A percentile compares a stretch with the other conserved stretches of the same genome.
Evolutionary conservation across 2,888 invertebrate species (phyloP).

Genomic region (Agonum fuliginosum): DNA sequence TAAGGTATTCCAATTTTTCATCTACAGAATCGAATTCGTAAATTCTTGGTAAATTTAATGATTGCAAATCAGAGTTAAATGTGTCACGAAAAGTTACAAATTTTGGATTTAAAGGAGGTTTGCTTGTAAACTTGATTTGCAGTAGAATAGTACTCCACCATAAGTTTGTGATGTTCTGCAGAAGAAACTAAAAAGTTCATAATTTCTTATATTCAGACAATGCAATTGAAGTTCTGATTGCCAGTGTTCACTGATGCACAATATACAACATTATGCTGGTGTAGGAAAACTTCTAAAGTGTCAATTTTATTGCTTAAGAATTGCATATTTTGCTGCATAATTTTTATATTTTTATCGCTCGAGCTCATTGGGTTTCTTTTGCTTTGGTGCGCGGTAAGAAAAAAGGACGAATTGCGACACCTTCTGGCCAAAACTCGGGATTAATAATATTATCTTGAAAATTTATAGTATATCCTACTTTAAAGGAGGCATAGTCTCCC

Average conservation of each 20-base stretch:
- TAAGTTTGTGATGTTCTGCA: neutral
- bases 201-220: neutral
- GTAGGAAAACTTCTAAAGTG: neutral
- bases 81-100: no score
- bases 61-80: no score
- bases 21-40: no score
- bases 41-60: no score
- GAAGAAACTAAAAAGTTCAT: neutral
- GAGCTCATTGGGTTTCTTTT: no score
- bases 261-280: neutral
- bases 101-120: no score
- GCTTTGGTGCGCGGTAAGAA: neutral
- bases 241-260: neutral
- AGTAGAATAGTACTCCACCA: neutral
- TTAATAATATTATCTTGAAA: neutral
- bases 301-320: neutral
- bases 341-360: no score
- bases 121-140: neutral
- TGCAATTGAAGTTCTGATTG: neutral
- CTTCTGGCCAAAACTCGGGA: neutral
- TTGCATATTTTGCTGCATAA: neutral
- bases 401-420: constrained; percentile 1
- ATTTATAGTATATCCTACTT: neutral
- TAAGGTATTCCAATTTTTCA: no score
- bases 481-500: neutral